These are phyloP conservation scores for Acleris holmiana DNA, from an alignment of 2,888 invertebrate species.

Conservation along the genomic window DNA sequence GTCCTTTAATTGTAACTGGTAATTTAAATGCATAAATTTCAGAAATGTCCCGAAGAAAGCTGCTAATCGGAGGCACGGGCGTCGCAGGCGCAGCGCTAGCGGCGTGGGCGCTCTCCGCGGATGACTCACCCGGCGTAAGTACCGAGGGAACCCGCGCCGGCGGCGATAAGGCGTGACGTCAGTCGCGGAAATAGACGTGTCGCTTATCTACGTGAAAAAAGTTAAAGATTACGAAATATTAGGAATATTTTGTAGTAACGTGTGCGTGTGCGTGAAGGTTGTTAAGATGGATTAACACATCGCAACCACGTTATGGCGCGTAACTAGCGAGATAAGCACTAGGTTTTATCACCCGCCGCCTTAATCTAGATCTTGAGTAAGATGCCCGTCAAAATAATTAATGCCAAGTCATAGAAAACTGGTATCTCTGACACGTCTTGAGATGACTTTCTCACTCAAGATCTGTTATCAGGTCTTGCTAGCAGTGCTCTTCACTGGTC, in stretches of 20 bases:
- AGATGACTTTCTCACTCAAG: no score
- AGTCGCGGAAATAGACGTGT: conserved; percentile 18
- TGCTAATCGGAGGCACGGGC: conserved; percentile 85
- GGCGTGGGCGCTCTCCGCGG: conserved; percentile 85
- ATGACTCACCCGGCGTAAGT: conserved; percentile 77
- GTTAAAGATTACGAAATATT: conserved; percentile 10
- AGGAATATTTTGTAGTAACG: conserved; percentile 4
- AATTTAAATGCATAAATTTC: conserved; percentile 42
- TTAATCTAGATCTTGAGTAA: no score
- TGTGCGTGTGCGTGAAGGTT: not conserved
- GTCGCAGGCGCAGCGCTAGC: conserved; percentile 85
- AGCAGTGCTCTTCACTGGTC: no score
- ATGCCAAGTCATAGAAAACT: no score
- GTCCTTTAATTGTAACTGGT: not conserved
- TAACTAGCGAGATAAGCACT: not conserved
- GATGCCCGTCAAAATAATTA: not conserved
- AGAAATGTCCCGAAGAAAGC: conserved; percentile 84
- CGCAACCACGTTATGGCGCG: no score
- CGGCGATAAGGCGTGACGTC: conserved; percentile 22
- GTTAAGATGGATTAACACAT: not conserved
- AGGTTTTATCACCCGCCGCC: no score
- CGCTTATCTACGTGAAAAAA: conserved; percentile 1
- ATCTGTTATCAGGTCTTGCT: no score
- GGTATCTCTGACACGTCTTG: no score
- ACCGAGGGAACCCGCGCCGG: conserved; percentile 40